Evolutionary conservation across 2,888 invertebrate species (phyloP).

Genomic region (Mythimna vitellina): DNA sequence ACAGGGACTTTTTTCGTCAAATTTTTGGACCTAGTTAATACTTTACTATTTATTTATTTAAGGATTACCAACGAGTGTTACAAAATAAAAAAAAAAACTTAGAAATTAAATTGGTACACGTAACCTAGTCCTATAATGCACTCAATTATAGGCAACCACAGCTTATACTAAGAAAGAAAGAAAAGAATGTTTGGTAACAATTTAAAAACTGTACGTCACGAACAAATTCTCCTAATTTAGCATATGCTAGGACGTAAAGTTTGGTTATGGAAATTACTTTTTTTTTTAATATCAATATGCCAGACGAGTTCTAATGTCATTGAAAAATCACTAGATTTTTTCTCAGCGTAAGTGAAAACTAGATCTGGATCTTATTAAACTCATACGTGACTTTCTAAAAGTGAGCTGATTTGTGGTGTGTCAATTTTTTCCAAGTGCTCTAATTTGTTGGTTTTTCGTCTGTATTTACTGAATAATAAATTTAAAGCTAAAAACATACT

Average conservation of each 20-base stretch:
- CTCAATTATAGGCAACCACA: too few species aligned
- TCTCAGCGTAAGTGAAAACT: background rate
- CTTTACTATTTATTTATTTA: too few species aligned
- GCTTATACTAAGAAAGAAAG: too few species aligned
- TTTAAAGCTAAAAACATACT: too few species aligned
- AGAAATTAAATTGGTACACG: too few species aligned
- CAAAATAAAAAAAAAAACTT: too few species aligned
- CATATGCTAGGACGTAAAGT: background rate
- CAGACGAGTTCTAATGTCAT: background rate
- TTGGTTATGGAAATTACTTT: background rate
- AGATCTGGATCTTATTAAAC: constrained; percentile 10
- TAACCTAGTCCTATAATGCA: too few species aligned
- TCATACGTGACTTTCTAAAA: constrained; percentile 3
- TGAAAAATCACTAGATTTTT: background rate
- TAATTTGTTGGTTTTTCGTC: background rate
- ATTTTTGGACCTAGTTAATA: background rate
- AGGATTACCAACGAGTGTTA: too few species aligned
- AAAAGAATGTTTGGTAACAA: too few species aligned
- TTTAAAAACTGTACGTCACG: too few species aligned
- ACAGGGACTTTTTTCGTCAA: too few species aligned
- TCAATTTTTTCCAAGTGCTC: background rate
- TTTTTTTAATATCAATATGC: background rate
- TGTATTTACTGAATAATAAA: background rate
- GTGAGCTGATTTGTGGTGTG: constrained; percentile 4
- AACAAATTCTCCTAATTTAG: too few species aligned